A percentile compares a stretch with the other conserved stretches of the same genome.
Conservation (phyloP, 2,797 vertebrate species). For the Masticophis lateralis region DNA sequence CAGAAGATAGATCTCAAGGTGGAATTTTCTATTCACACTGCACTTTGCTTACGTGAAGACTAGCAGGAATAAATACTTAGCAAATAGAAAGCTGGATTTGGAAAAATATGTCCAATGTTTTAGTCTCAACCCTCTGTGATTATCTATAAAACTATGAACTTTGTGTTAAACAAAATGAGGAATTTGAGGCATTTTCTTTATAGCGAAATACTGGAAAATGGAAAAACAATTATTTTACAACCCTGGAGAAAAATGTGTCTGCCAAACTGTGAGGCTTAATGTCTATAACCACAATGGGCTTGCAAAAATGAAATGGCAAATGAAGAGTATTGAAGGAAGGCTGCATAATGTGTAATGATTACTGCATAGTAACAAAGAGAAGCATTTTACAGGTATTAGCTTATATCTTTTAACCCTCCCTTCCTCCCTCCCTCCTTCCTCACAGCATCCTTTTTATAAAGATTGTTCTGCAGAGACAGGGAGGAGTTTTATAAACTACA, state of each 20-base stretch:
- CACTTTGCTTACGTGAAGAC: background rate
- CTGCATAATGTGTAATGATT: background rate
- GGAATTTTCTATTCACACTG: background rate
- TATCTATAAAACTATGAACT: constrained; percentile 1
- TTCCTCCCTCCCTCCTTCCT: background rate
- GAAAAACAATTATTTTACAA: background rate
- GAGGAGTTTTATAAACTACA: constrained; percentile 20
- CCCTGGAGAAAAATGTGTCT: background rate
- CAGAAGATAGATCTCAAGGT: background rate
- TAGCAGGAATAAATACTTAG: background rate
- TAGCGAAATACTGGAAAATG: background rate
- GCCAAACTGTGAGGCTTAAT: background rate
- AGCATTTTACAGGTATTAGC: background rate
- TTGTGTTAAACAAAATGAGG: background rate
- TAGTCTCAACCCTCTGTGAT: background rate
- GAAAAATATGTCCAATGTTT: background rate
- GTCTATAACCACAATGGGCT: background rate
- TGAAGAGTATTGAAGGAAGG: accelerated
- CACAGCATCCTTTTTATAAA: background rate
- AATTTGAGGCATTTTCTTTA: background rate
- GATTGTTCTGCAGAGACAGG: background rate
- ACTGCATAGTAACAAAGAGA: background rate
- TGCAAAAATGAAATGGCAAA: background rate
- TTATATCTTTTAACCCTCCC: background rate
- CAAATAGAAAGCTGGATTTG: background rate